Evolutionary conservation across 2,888 invertebrate species (phyloP).

Genomic region (Pegoplata infirma): DNA sequence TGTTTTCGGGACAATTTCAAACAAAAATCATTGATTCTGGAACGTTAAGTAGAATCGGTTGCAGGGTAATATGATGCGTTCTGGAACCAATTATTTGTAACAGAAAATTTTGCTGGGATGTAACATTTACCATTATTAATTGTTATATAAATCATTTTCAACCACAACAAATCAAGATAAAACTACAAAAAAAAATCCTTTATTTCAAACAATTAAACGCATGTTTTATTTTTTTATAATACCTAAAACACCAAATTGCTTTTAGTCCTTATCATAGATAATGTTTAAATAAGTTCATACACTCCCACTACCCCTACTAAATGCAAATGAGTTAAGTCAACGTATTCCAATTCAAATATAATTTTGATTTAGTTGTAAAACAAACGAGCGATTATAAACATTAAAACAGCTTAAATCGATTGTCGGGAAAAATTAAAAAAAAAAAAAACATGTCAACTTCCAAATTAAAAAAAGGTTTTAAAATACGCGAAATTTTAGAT

Average conservation of each 20-base stretch:
- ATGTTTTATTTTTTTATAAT: conserved; percentile 21
- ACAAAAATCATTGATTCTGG: too few species aligned
- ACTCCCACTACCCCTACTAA: background rate
- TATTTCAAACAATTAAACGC: conserved; percentile 33
- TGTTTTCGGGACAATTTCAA: too few species aligned
- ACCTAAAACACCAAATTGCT: conserved; percentile 58
- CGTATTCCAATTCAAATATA: background rate
- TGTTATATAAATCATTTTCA: background rate
- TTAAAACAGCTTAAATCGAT: background rate
- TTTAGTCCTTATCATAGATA: conserved; percentile 33
- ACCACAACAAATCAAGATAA: conserved; percentile 40
- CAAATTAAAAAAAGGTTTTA: too few species aligned
- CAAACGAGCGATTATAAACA: background rate
- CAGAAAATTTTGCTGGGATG: too few species aligned
- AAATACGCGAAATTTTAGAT: conserved; percentile 62
- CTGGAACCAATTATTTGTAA: too few species aligned
- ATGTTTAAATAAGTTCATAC: conserved; percentile 1
- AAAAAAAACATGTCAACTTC: too few species aligned
- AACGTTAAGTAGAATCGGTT: too few species aligned
- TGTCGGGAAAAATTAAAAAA: background rate
- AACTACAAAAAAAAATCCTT: conserved; percentile 13
- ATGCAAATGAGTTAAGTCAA: background rate
- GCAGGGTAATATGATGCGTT: too few species aligned
- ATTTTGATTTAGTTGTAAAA: conserved; percentile 4
- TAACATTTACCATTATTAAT: background rate